These are phyloP conservation scores for Ginglymostoma cirratum DNA, from an alignment of 2,113 vertebrate species.

Conservation along the genomic window DNA sequence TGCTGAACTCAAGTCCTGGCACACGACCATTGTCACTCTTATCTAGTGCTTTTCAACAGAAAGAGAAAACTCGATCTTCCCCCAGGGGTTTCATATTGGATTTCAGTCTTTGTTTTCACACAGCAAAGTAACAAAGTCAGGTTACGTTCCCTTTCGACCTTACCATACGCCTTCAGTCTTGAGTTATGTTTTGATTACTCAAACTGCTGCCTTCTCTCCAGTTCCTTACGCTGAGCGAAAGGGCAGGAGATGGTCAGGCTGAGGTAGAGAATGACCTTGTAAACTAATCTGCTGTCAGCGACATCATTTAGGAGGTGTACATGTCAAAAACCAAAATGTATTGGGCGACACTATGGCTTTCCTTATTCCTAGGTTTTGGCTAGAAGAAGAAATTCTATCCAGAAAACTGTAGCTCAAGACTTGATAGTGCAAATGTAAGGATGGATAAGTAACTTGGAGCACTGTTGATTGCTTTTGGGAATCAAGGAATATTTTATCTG, in stretches of 20 bases:
- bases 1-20: not conserved
- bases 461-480: not conserved
- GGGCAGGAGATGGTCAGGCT: not conserved
- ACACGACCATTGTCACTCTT: not conserved
- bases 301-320: not conserved
- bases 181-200: not conserved
- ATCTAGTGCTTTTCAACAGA: not conserved
- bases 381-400: not conserved
- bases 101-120: not conserved
- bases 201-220: not conserved
- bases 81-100: not conserved
- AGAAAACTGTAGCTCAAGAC: not conserved
- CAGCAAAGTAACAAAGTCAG: not conserved
- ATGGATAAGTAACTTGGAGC: not conserved
- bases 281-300: not conserved
- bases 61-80: not conserved
- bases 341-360: not conserved
- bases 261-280: not conserved
- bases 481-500: not conserved
- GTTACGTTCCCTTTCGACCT: not conserved
- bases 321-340: not conserved
- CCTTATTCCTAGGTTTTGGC: not conserved
- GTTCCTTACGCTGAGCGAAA: not conserved
- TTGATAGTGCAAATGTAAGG: not conserved
- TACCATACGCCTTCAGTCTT: not conserved